phyloP scores from a whole-genome alignment of 30 jellyfish, hydroid and myxozoan species.

The Cassiopea xamachana region DNA sequence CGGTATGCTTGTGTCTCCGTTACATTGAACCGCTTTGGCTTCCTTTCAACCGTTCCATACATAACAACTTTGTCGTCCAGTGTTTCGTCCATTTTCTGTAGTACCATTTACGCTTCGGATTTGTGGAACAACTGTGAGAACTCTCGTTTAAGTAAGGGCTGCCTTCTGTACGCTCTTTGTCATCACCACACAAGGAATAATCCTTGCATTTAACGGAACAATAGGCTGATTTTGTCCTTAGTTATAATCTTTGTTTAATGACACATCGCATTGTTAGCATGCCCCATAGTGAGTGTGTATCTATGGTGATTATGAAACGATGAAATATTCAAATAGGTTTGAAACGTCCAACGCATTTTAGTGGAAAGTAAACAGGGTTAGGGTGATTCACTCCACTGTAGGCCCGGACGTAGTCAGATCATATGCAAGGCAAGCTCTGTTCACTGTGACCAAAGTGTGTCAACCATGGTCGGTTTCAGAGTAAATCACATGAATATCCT shows the following conservation, averaged over 20 bases:
- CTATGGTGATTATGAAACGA: conserved; percentile 1
- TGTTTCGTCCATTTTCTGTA: neutral
- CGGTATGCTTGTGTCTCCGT: conserved; percentile 81
- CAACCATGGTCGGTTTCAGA: no score
- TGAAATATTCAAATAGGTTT: neutral
- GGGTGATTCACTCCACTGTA: no score
- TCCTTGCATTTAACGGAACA: conserved; percentile 7
- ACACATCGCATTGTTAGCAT: neutral
- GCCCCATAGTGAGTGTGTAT: neutral
- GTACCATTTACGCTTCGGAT: conserved; percentile 3
- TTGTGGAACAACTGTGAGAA: no score
- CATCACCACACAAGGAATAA: conserved; percentile 32
- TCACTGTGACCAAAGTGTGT: no score
- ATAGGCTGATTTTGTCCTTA: neutral
- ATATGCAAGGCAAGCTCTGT: no score
- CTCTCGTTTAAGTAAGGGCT: neutral
- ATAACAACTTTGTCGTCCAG: neutral
- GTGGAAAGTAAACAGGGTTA: no score
- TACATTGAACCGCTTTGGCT: conserved; percentile 70
- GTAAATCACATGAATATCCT: no score
- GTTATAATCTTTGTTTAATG: neutral
- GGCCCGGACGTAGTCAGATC: no score
- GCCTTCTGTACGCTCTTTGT: conserved; percentile 24
- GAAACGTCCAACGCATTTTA: conserved; percentile 16
- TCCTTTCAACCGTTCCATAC: neutral